Base-by-base conservation (phyloP, 2,797 vertebrate species). In the Chrosomus eos region DNA sequence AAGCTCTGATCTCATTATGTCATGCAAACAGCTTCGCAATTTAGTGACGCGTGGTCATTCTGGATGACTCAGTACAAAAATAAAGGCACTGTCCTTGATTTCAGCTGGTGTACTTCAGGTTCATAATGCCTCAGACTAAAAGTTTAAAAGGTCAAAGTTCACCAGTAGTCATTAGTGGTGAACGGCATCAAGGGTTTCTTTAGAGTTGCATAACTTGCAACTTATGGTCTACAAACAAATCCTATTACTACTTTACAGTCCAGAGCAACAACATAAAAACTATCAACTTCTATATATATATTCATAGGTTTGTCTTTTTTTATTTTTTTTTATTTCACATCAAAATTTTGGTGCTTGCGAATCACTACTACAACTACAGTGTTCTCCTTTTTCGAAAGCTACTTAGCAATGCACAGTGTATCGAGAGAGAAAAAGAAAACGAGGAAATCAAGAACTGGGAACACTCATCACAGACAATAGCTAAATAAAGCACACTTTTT, bases 1-100 rank as follows among this genome's bases (percentile, higher is more conserved):
- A 82, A 58, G 74, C 74, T 60, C n/a, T 70, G 68, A 86, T 60
- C 45, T 85, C 66, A 53, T 62, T 31, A 40, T 13, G 48, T 64
- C 66, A 67, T 55, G 85, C 64, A 58, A 82, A 79, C 77, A 88
- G 88, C 81, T 85, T 84, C 28, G 48, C 76, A 70, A 90, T 93
- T 93, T 90, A 90, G 91, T 87, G 92, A 93, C 91, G 67, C 55
- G 5, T 74, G 88, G 90, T 94, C 92, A 91, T 62, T 84, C 72
- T 64, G 84, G 83, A 89, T 85, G 85, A 89, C 87, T 82, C 28
- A n/a, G 87, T 89, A 87, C 85, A 90, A 95, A 95, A 94, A 92
- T 94, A 95, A 96, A 96, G 95, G 95, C 95, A 96, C 95, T 95
- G 94, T 96, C 95, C 95, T 96, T 92, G 91, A 95, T 94, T 94